phyloP scores from a whole-genome alignment of 2,113 vertebrate species.

The Saguinus imperator region DNA sequence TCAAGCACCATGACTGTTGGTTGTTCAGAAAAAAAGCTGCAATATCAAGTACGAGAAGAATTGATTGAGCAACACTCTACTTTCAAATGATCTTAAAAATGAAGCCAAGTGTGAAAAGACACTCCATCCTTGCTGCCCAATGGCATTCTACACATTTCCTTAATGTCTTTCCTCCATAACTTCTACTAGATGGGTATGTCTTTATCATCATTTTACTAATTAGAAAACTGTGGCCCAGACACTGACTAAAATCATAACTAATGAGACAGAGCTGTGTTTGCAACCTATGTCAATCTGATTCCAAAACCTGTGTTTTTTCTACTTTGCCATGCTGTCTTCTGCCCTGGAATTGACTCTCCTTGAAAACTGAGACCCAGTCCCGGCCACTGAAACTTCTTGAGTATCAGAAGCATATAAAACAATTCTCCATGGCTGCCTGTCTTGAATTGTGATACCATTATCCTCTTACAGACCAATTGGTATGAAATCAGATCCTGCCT shows the following conservation, averaged over 20 bases:
- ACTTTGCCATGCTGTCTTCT: conserved; percentile 44
- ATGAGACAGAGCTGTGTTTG: background rate
- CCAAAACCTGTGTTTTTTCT: background rate
- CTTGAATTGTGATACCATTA: conserved; percentile 73
- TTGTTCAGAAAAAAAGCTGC: background rate
- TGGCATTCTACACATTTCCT: background rate
- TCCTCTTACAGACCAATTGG: conserved; percentile 72
- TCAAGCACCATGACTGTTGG: background rate
- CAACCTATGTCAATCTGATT: background rate
- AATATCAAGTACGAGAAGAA: background rate
- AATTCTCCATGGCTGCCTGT: conserved; percentile 78
- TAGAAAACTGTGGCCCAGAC: background rate
- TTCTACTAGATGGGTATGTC: background rate
- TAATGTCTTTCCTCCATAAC: background rate
- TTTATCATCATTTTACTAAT: background rate
- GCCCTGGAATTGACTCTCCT: conserved; percentile 64
- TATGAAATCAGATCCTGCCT: conserved; percentile 73
- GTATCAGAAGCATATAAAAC: conserved; percentile 74
- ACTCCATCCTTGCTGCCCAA: accelerated
- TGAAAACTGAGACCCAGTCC: conserved; percentile 63
- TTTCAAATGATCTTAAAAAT: background rate
- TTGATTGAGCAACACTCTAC: background rate
- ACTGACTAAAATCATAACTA: background rate
- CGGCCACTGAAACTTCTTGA: conserved; percentile 64
- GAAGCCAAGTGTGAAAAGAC: background rate